phyloP scores from a whole-genome alignment of 1,140 invertebrate species.

The Orchestia grillus region DNA sequence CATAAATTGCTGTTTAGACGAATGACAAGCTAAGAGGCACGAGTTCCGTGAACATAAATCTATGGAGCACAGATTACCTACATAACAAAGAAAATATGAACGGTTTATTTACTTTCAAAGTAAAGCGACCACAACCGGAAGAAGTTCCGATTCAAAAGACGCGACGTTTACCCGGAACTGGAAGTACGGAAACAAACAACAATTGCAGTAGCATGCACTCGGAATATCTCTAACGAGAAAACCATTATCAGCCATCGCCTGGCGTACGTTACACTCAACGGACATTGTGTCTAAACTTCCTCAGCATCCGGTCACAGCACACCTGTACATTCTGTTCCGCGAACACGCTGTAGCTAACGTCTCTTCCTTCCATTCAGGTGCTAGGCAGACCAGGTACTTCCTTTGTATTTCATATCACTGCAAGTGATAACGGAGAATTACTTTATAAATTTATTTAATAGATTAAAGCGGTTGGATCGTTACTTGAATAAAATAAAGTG shows the following conservation, averaged over 20 bases:
- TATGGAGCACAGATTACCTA: background rate
- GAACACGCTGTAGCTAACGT: background rate
- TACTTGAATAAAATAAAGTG: too few species aligned
- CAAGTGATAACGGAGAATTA: too few species aligned
- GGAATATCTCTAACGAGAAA: background rate
- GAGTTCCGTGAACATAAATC: background rate
- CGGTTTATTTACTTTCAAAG: background rate
- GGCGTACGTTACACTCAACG: background rate
- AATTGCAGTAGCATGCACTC: background rate
- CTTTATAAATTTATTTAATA: too few species aligned
- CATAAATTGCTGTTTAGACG: too few species aligned
- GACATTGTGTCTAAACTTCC: background rate
- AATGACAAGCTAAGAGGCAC: background rate
- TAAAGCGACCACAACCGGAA: background rate
- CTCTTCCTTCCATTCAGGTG: background rate
- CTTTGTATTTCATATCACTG: too few species aligned
- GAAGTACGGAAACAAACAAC: background rate
- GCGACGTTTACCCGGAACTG: background rate
- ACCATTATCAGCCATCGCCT: background rate
- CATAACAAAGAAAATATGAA: background rate
- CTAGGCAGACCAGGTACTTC: background rate
- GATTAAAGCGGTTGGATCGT: too few species aligned
- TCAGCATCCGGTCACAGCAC: constrained; percentile 12
- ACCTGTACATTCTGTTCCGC: background rate
- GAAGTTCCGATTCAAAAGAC: background rate